Base-by-base conservation (phyloP, 1,140 invertebrate genomes). In the Trichonephila inaurata region DNA sequence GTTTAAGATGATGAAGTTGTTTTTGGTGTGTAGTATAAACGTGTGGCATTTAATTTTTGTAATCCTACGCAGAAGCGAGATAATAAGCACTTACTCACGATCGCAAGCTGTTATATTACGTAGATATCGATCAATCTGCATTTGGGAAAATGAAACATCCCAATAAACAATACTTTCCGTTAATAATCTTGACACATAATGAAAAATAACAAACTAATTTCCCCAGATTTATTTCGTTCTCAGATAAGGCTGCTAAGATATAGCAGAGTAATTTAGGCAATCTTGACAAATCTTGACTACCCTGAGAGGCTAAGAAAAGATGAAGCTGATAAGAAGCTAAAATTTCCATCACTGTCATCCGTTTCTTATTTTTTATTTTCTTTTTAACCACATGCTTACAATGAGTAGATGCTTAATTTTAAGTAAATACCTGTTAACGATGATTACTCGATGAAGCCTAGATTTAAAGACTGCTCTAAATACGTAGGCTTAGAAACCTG, bases 261-360 rank as follows among this genome's bases (percentile, higher is more conserved):
- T 40, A 40, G 24, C 86, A 64, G n/a, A 66, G 60, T 88, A 88
- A 88, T 88, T 69, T 88, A n/a, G 40, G 60, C 62, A 88, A 88
- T 88, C 86, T 66, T 88, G 60, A 64, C 60, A 64, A 88, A 88
- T 88, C 86, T 88, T 88, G 62, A 64, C 28, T 85, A 28, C 60
- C 44, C 58, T 16, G 86, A 88, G 33, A 88, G 28, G 60, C 14
- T 8, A 62, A 64, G 33, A 21, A 88, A 40, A 88, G 86, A 88
- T 88, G 16, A 44, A 66, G 14, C 62, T 88, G 86, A 88, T 88
- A 88, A 24, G 21, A 64, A 64, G 60, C 62, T 66, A 72, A 69
- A 89, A 89, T 89, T 89, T 89, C 88, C 88, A 77, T 89, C 86
- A 66, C 86, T 88, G 86, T 88, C 88, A 89, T 66, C 88, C 44